Evolutionary conservation across 53 echinoderm and acorn worm genomes (phyloP), one percentile per base, ranked within the genome.

Genomic region (Luidia sarsii): DNA sequence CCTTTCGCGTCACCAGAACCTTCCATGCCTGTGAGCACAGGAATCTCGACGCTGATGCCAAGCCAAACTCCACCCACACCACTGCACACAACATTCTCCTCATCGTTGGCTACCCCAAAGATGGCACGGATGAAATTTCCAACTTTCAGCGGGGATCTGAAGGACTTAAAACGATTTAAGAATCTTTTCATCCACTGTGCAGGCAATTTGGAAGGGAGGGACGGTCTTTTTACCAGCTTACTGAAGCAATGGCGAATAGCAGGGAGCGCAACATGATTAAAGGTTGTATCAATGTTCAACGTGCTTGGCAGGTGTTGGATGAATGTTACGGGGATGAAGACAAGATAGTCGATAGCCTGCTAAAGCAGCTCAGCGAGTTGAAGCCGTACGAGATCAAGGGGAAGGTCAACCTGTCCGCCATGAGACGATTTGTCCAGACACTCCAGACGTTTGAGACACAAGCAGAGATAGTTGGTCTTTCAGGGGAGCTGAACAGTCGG

Each of bases 171-270:
- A 21, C 71, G 86, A 9, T 89, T 89, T 60, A 61, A 59, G 21
- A 30, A 77, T 9, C 49, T 89, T 29, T n/a, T n/a, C n/a, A n/a
- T n/a, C n/a, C n/a, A n/a, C n/a, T n/a, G n/a, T n/a, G n/a, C n/a
- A n/a, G n/a, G 63, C 23, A 75, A 36, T 18, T 43, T 92, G 39
- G 79, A 89, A 65, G 92, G 86, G 52, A 92, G 86, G 19, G 92
- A 92, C n/a, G n/a, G 32, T 86, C 89, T 43, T 86, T 92, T 49
- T 86, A 89, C 46, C 92, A 92, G 81, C 85, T 91, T 6, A 89
- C 86, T 14, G 77, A 92, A 31, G 55, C 92, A 13, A 92, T 93
- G n/a, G n/a, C n/a, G n/a, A n/a, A n/a, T n/a, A n/a, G n/a, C n/a
- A n/a, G n/a, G n/a, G n/a, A n/a, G n/a, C n/a, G n/a, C n/a, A n/a